Evolutionary conservation across 2,797 vertebrate genomes (phyloP).

Genomic region (Chiroxiphia lanceolata): DNA sequence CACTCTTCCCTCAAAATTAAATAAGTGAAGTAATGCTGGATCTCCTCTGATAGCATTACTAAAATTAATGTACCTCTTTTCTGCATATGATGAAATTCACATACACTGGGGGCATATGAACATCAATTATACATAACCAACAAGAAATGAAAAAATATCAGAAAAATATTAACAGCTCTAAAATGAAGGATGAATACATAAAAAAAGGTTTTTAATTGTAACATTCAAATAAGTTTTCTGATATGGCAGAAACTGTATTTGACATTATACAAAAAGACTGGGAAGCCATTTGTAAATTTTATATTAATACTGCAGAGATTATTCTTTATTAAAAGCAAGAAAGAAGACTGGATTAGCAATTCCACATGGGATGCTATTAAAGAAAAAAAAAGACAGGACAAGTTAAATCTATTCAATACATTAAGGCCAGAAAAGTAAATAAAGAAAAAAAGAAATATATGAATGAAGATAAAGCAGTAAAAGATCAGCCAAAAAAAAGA

Average conservation of each 20-base stretch:
- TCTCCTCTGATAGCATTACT: neutral
- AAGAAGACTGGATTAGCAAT: slow-evolving; percentile 15
- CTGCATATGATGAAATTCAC: neutral
- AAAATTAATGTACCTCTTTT: neutral
- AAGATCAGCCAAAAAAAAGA: neutral
- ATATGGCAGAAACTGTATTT: neutral
- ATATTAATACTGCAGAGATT: neutral
- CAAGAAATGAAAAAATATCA: neutral
- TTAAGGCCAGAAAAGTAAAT: slow-evolving; percentile 9
- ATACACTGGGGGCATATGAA: neutral
- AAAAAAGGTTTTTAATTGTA: neutral
- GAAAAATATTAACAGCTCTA: neutral
- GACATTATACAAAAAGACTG: neutral
- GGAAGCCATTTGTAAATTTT: slow-evolving; percentile 21
- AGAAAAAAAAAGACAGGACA: neutral
- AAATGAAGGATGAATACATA: neutral
- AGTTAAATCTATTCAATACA: neutral
- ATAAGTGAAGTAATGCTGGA: neutral
- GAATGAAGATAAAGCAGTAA: neutral
- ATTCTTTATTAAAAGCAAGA: slow-evolving; percentile 16
- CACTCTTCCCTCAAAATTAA: neutral
- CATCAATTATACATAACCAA: neutral
- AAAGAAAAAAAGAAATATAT: neutral
- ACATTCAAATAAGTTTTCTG: neutral
- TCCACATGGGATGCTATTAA: neutral